phyloP scores from a whole-genome alignment of 2,113 vertebrate species.

The Ceratotherium simum region DNA sequence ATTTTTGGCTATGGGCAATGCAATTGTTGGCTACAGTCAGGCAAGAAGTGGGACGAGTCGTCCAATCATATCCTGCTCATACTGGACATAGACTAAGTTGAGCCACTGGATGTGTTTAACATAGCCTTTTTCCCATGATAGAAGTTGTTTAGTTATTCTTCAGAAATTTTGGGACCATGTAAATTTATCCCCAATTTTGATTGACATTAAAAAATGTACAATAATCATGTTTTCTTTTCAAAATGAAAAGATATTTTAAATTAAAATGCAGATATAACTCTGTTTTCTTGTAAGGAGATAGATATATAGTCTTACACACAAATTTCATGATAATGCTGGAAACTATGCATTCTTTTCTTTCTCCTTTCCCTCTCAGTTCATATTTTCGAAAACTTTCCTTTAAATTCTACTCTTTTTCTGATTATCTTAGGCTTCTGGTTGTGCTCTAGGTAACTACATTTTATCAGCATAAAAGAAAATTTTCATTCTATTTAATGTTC shows the following conservation, averaged over 20 bases:
- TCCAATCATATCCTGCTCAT: neutral
- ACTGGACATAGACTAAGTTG: neutral
- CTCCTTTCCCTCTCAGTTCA: neutral
- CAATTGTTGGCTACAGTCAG: neutral
- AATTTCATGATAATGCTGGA: neutral
- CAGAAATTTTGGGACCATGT: neutral
- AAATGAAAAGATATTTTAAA: neutral
- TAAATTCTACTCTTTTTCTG: neutral
- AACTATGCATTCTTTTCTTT: neutral
- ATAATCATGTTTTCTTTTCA: neutral
- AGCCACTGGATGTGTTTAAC: neutral
- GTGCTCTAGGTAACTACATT: neutral
- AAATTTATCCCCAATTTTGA: neutral
- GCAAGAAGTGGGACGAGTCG: neutral
- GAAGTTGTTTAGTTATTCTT: neutral
- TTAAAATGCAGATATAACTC: neutral
- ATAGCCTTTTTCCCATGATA: neutral
- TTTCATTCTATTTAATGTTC: neutral
- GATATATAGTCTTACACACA: neutral
- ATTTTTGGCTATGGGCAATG: neutral
- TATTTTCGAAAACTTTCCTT: neutral
- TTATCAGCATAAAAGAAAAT: neutral
- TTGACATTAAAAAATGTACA: neutral
- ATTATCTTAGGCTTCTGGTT: neutral
- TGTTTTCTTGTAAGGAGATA: neutral